These are phyloP conservation scores for Cantharis nigra DNA, from an alignment of 2,888 invertebrate genomes.

Conservation along the genomic window DNA sequence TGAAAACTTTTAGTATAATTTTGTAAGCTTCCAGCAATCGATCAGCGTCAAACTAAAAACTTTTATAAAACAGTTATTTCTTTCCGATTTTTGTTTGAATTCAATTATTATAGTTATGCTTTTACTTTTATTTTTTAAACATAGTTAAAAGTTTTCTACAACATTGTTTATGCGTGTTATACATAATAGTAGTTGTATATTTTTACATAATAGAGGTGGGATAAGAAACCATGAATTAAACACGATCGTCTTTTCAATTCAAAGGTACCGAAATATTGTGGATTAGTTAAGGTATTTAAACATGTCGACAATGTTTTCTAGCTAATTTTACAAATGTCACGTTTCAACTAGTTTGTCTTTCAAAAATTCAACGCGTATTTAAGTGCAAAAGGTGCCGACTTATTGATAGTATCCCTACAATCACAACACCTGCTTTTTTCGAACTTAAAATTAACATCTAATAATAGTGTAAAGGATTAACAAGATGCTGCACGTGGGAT, in stretches of 20 bases:
- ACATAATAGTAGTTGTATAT: background rate
- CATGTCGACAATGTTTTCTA: background rate
- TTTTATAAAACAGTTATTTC: conserved; percentile 10
- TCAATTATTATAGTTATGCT: background rate
- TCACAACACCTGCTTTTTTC: background rate
- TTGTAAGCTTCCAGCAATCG: conserved; percentile 18
- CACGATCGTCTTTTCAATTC: background rate
- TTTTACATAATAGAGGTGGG: background rate
- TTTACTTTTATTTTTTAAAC: background rate
- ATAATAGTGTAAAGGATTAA: background rate
- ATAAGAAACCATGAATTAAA: background rate
- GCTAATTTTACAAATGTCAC: background rate
- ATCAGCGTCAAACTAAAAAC: conserved; percentile 21
- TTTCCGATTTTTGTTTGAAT: conserved; percentile 3
- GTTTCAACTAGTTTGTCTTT: conserved; percentile 5
- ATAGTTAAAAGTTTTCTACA: background rate
- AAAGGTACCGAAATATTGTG: conserved; percentile 14
- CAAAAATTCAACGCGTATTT: background rate
- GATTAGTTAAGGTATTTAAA: conserved; percentile 10
- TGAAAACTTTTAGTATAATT: conserved; percentile 25
- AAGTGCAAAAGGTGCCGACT: conserved; percentile 1
- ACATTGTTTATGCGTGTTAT: background rate
- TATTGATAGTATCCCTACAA: background rate
- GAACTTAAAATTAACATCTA: background rate
- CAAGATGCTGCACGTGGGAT: background rate